A percentile compares a stretch with the other conserved stretches of the same genome.
Conservation (phyloP, 2,113 vertebrate species). For the Xenotilapia longispinis region DNA sequence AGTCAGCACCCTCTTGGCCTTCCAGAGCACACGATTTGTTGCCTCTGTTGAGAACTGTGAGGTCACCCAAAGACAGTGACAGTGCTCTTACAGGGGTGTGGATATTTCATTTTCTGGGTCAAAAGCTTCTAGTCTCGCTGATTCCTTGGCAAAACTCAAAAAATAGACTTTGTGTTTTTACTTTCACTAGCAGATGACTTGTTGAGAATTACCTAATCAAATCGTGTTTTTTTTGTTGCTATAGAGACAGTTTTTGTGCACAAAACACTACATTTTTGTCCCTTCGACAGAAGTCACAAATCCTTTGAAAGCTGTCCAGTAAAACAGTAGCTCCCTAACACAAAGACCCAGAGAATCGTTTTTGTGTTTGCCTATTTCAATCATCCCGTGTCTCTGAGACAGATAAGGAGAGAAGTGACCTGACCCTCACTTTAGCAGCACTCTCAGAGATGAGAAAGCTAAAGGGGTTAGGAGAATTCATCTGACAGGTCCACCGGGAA, state of each 20-base stretch:
- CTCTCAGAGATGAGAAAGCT: constrained; percentile 34
- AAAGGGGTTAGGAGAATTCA: constrained; percentile 32
- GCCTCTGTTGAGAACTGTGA: background rate
- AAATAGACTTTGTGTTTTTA: background rate
- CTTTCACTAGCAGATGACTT: background rate
- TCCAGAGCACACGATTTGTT: background rate
- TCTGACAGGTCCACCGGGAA: constrained; percentile 21
- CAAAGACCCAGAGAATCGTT: background rate
- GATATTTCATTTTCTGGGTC: constrained; percentile 34
- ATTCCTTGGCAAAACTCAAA: background rate
- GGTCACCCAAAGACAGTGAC: background rate
- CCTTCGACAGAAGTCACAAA: background rate
- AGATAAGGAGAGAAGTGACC: constrained; percentile 30
- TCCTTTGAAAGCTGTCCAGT: background rate
- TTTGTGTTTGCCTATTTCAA: constrained; percentile 7
- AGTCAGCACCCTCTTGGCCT: background rate
- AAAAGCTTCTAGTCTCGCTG: background rate
- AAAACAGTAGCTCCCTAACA: background rate
- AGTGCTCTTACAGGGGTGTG: background rate
- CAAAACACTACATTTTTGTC: background rate
- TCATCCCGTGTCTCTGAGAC: background rate
- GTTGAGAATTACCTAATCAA: background rate
- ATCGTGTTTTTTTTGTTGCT: background rate
- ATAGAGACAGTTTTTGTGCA: background rate
- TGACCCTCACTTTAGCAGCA: background rate